Percentiles rank a stretch among this genome's conserved stretches.
phyloP scores from a whole-genome alignment of 1,140 invertebrate species.

The Pentalonia nigronervosa region DNA sequence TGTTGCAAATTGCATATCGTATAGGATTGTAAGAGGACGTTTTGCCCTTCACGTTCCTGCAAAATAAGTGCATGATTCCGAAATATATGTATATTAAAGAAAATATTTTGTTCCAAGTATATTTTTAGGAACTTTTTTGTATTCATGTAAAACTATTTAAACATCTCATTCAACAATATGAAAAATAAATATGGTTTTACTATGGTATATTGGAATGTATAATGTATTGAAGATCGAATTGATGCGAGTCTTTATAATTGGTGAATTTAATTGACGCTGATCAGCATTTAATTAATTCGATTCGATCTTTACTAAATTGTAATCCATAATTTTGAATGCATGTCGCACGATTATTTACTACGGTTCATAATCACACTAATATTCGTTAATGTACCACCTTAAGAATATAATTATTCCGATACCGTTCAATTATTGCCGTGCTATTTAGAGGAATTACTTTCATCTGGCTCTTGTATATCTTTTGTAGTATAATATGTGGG shows the following conservation, averaged over 20 bases:
- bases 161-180: neutral
- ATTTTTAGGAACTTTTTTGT: neutral
- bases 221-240: neutral
- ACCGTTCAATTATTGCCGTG: constrained; percentile 31
- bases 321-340: neutral
- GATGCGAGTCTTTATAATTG: neutral
- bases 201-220: neutral
- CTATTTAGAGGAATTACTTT: constrained; percentile 53
- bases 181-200: neutral
- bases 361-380: constrained; percentile 2
- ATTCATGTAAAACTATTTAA: neutral
- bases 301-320: neutral
- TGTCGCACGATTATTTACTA: neutral
- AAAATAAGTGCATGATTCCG: neutral
- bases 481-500: constrained; percentile 6
- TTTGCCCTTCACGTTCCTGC: neutral
- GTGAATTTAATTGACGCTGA: neutral
- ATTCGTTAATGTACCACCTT: neutral
- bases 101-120: neutral
- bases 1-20: neutral
- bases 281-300: neutral
- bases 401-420: neutral
- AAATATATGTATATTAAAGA: neutral
- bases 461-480: constrained; percentile 13
- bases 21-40: neutral